Evolutionary conservation across 1,140 invertebrate species (phyloP).

Genomic region (Scaptomyza pallida): DNA sequence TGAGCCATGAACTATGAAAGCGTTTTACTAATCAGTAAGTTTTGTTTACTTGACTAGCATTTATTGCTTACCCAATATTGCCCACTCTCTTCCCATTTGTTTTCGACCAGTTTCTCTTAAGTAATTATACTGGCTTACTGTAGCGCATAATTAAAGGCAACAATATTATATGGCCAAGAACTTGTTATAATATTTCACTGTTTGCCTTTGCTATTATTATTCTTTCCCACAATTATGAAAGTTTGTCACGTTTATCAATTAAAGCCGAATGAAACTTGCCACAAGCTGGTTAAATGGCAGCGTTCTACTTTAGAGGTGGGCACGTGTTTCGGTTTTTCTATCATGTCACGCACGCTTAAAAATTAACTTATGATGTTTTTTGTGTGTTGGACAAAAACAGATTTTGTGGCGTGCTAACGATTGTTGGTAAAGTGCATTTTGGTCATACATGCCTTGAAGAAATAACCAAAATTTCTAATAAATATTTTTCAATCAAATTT

Average conservation of each 20-base stretch:
- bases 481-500: not conserved
- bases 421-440: no score
- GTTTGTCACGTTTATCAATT: slow-evolving; percentile 75
- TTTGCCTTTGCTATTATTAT: slow-evolving; percentile 19
- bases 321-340: not conserved
- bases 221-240: slow-evolving; percentile 60
- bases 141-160: slow-evolving; percentile 58
- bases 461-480: no score
- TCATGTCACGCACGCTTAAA: not conserved
- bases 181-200: slow-evolving; percentile 7
- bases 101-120: slow-evolving; percentile 10
- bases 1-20: slow-evolving; percentile 21
- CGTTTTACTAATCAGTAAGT: slow-evolving; percentile 35
- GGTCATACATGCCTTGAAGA: no score
- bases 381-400: no score
- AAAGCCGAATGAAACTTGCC: slow-evolving; percentile 9
- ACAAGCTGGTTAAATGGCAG: not conserved
- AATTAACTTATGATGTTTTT: not conserved
- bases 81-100: not conserved
- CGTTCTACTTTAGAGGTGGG: not conserved
- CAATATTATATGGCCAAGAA: slow-evolving; percentile 37
- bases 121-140: slow-evolving; percentile 51
- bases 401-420: no score
- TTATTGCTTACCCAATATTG: slow-evolving; percentile 18
- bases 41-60: slow-evolving; percentile 27